Evolutionary conservation across 2,888 invertebrate genomes (phyloP), one percentile per base, ranked within the genome.

Genomic region (Allacma fusca): DNA sequence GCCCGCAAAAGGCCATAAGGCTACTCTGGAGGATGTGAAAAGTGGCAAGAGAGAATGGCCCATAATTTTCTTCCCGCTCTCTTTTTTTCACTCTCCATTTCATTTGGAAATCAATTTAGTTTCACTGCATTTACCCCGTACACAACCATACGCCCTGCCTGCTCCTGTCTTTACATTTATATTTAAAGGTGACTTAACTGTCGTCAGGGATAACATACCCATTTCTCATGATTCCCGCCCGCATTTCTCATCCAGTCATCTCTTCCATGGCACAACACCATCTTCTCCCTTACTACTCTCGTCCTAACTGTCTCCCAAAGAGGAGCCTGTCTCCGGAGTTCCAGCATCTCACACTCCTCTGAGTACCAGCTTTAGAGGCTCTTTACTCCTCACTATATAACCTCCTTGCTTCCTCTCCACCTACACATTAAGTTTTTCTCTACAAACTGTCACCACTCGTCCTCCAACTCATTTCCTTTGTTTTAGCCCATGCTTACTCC

Each of bases 81-180:
- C 24, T 34, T 62, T 40, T 75, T 68, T 75, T 68, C 68, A 68
- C 75, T 68, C 75, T 29, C 67, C 75, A 75, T 75, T 75, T 75
- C 75, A 75, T 75, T 75, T 75, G 57, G 75, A 68, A 75, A 75
- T 75, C 75, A 75, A 75, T 75, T 75, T 67, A 75, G 75, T 75
- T 50, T 67, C 50, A 75, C 40, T 73, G 70, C 70, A 70, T 70
- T 70, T 70, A 70, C 44, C 44, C 44, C 50, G 50, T 70, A 70
- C 44, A 50, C 28, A 29, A 65, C 65, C 26, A 65, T 68, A 68
- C 68, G 68, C 68, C 68, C 68, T 24, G n/a, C 50, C 44, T 50
- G 19, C 50, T 50, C 50, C 50, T 50, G 24, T 70, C 70, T 50
- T 70, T 70, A 50, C 50, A 70, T 70, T 43, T 70, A 70, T 43